phyloP scores from a whole-genome alignment of 2,888 invertebrate species.

The Agonum fuliginosum region DNA sequence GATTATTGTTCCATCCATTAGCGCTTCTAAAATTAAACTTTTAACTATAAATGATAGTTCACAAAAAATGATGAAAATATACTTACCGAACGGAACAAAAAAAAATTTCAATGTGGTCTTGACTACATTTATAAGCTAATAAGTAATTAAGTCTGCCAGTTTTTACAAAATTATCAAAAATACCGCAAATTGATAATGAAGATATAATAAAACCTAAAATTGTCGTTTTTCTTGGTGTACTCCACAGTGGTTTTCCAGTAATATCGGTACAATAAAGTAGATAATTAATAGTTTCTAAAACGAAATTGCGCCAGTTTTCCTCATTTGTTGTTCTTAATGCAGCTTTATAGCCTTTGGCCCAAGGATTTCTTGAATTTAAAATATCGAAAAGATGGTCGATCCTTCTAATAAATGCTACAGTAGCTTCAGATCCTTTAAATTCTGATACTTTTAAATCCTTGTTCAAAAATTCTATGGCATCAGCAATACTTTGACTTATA shows the following conservation, averaged over 20 bases:
- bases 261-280: background rate
- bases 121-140: background rate
- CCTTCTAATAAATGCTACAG: slow-evolving; percentile 11
- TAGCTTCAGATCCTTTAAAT: slow-evolving; percentile 1
- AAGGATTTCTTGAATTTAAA: slow-evolving; percentile 23
- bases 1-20: slow-evolving; percentile 9
- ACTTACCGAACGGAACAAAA: background rate
- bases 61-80: background rate
- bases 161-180: background rate
- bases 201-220: background rate
- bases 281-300: background rate
- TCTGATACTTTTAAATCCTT: background rate
- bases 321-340: background rate
- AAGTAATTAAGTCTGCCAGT: background rate
- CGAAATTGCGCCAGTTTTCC: background rate
- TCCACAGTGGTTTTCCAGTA: background rate
- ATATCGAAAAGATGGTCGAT: slow-evolving; percentile 11
- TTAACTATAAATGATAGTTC: background rate
- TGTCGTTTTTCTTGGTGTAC: background rate
- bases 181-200: background rate
- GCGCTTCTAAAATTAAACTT: background rate
- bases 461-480: background rate
- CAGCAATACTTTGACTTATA: slow-evolving; percentile 10
- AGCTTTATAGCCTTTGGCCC: background rate
- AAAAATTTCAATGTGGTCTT: slow-evolving; percentile 1